Evolutionary conservation across 2,888 invertebrate species (phyloP), one percentile per base, ranked within the genome.

Genomic region (Prosopocoilus inquinatus): DNA sequence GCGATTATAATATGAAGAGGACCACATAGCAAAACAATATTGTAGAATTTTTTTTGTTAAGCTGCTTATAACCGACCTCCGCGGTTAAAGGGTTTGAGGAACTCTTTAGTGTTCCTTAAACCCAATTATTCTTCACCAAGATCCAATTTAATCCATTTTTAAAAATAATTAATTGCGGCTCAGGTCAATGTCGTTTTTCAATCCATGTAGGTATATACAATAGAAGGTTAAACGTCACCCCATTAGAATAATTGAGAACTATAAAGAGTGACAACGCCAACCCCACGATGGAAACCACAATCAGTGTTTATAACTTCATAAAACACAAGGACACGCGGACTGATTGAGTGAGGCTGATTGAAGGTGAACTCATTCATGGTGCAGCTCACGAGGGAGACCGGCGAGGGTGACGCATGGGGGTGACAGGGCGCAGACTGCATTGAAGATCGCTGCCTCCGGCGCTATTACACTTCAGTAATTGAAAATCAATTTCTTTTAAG

Each of bases 291-390:
- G 58, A 61, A 62, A 62, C 65, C 64, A 63, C 67, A 67, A 67
- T 67, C 67, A 67, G 67, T 66, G 67, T 67, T 67, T 67, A 67
- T 67, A 67, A 67, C 67, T 67, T 67, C 66, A 65, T 67, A 67
- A 67, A 67, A 67, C 65, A 66, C 67, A 63, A 64, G 67, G 65
- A 66, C 62, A 63, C 56, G 64, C 56, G 64, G 58, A 64, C 63
- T 64, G 64, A 64, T 63, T 63, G 64, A 60, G 62, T 55, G 62
- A 57, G 57, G 57, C 64, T 66, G 66, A 66, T 66, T 65, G 64
- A 65, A 66, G 66, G 64, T 65, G 64, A 64, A 62, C 59, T 60
- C 60, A 59, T 59, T 60, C 63, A 60, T 61, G 58, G 60, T 56
- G 58, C 43, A 49, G 57, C 50, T 50, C 52, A 56, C 53, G 58